Base-by-base conservation (phyloP, 2,797 vertebrate genomes). In the Cheirogaleus major region DNA sequence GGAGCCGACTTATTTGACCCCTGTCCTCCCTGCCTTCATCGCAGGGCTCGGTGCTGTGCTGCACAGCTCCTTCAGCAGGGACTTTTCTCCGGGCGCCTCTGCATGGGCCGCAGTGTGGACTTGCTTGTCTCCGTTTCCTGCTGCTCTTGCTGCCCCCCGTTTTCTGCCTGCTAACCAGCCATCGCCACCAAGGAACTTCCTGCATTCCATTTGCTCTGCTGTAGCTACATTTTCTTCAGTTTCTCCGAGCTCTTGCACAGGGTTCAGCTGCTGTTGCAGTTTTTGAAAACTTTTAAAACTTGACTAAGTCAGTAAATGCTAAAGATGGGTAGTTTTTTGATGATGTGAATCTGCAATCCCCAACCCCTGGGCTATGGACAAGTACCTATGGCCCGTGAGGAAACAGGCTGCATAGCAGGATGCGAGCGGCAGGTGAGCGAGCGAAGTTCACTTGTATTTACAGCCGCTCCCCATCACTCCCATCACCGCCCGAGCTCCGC, bases 11-110 rank as follows among this genome's bases (percentile, higher is more conserved):
- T 30, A 18, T 0, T 48, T 7, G 35, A 12, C 4, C 15, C 25
- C n/a, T 13, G 3, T 38, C 50, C 23, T 45, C 14, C 3, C 1
- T 4, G 1, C 7, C 50, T 48, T 30, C 2, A 2, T 1, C 3
- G 15, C 32, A 7, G 12, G 14, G 20, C 30, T 89, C 14, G 25
- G 10, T 0, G 12, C 20, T 32, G 50, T 32, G 1, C 17, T 8
- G 14, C 8, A 8, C 1, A 1, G 4, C 13, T 23, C 43, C 27
- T 14, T 20, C 2, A 5, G 10, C n/a, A 45, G 13, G 22, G 35
- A 8, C 1, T 57, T 57, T 57, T 38, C 76, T 57, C 63, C n/a
- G 20, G 38, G 9, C 1, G 1, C 9, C 27, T 65, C 25, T 48
- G 11, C 25, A 32, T 61, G 65, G n/a, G 32, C 63, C 23, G 17